These are phyloP conservation scores for Apodemus agrarius DNA, from an alignment of 2,797 vertebrate species.

Conservation along the genomic window DNA sequence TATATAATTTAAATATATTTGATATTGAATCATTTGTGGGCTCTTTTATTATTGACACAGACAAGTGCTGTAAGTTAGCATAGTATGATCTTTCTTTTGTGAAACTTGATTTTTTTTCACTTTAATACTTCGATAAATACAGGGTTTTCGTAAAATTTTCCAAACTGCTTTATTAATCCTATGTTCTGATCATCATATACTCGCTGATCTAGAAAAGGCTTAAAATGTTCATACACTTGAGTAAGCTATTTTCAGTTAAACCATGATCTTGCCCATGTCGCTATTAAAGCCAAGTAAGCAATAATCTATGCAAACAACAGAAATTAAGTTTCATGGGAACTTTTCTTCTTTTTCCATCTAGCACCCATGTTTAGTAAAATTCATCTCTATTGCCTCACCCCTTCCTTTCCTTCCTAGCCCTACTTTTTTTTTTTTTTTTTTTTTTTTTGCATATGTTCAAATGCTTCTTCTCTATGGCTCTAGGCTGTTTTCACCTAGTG, in stretches of 20 bases:
- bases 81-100: conserved; percentile 23
- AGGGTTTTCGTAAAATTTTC: neutral
- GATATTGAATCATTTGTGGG: neutral
- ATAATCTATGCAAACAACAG: neutral
- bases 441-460: conserved; percentile 21
- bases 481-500: conserved; percentile 37
- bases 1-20: conserved; percentile 66
- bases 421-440: neutral
- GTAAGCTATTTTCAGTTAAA: conserved; percentile 3
- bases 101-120: conserved; percentile 19
- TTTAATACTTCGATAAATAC: neutral
- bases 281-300: neutral
- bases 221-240: neutral
- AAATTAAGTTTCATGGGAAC: neutral
- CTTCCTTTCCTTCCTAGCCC: neutral
- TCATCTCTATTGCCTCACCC: neutral
- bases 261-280: neutral
- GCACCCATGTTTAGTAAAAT: neutral
- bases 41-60: conserved; percentile 48
- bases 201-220: conserved; percentile 33
- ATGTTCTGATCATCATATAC: neutral
- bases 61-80: neutral
- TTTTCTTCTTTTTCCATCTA: neutral
- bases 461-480: conserved; percentile 21
- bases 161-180: neutral